Evolutionary conservation across 2,113 vertebrate genomes (phyloP), one percentile per base, ranked within the genome.

Genomic region (Chloropsis cyanopogon): DNA sequence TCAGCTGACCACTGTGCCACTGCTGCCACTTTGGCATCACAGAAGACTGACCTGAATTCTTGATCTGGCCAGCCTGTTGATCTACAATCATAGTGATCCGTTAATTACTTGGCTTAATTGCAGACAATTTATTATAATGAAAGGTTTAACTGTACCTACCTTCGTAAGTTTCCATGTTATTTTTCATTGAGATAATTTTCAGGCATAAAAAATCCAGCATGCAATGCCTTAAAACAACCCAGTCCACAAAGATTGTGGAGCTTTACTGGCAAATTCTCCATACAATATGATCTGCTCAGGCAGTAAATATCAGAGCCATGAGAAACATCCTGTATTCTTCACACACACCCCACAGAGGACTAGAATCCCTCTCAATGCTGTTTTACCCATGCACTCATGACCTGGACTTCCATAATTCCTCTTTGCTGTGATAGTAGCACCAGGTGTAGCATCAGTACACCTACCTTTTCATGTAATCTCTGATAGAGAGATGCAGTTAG

Each of bases 51-150:
- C 90, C 85, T 78, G 75, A 81, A 82, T 93, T 96, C 79, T 88
- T 93, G 68, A 83, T 85, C 71, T 88, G 71, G 50, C 47, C 42
- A 19, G 71, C 77, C 79, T 83, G 75, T 86, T 90, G 39, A 88
- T 93, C 53, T 89, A 33, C 69, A 89, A 72, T 77, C 63, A 54
- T 31, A 73, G 49, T 10, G 39, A 76, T 76, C 71, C 11, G 7
- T 63, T 90, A 95, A 95, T 92, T 90, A 53, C 52, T 92, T 80
- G 24, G 8, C 22, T 90, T 95, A 65, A 94, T 96, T 86, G 78
- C 76, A 86, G 56, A 22, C 68, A 49, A 71, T 88, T 80, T 83
- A 66, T 83, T 88, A 37, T 86, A 90, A 68, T 75, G 56, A 60
- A 76, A 93, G 39, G 71, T 77, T 91, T 86, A 80, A 44, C 60